phyloP scores from a whole-genome alignment of 2,888 invertebrate species.

The Uloborus plumipes region DNA sequence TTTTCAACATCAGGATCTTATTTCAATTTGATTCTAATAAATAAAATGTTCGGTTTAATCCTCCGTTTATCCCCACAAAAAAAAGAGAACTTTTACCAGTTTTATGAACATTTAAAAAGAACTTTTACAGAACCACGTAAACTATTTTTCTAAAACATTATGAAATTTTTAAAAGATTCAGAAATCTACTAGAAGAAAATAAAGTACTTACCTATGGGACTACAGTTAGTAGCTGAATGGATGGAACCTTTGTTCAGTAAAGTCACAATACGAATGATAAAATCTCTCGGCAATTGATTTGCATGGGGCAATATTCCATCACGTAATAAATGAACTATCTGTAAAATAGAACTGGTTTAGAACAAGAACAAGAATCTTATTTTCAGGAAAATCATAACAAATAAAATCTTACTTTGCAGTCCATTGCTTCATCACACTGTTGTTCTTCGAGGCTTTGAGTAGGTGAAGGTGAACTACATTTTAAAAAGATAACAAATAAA shows the following conservation, averaged over 20 bases:
- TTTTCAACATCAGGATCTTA: neutral
- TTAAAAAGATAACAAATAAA: conserved; percentile 54
- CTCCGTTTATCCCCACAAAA: neutral
- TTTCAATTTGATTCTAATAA: neutral
- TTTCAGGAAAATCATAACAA: conserved; percentile 2
- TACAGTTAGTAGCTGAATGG: conserved; percentile 76
- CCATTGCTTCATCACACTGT: conserved; percentile 82
- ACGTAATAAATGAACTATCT: conserved; percentile 83
- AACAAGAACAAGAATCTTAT: neutral
- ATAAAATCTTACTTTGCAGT: conserved; percentile 73
- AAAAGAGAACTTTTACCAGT: neutral
- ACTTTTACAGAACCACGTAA: neutral
- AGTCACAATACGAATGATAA: conserved; percentile 85
- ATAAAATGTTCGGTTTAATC: neutral
- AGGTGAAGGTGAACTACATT: conserved; percentile 73
- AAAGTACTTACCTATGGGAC: conserved; percentile 65
- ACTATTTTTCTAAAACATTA: too few species aligned
- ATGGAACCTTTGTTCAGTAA: conserved; percentile 88
- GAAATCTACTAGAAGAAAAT: too few species aligned
- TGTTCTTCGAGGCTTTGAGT: conserved; percentile 75
- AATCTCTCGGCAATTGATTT: conserved; percentile 82
- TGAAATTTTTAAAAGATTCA: too few species aligned
- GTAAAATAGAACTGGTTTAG: conserved; percentile 67
- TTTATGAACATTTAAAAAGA: too few species aligned
- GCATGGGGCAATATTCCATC: conserved; percentile 87